Conservation (phyloP, 64 coral and sea anemone genomes). For the Orbicella faveolata region DNA sequence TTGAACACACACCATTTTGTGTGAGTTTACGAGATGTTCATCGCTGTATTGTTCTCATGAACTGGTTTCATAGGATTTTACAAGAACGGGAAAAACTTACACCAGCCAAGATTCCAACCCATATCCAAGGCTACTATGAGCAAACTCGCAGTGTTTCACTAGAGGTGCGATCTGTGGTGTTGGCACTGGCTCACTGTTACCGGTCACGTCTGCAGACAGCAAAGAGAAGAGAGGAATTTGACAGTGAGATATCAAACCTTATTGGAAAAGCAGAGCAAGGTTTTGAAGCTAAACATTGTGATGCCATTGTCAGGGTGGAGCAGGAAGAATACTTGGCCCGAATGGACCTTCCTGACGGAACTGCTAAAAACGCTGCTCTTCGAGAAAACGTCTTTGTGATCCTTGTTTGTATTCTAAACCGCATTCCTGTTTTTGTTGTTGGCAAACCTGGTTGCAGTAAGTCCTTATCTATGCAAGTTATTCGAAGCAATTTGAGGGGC, state of each 20-base stretch:
- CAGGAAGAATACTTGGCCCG: constrained; percentile 68
- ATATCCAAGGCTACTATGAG: background rate
- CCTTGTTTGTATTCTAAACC: constrained; percentile 68
- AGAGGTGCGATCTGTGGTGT: constrained; percentile 37
- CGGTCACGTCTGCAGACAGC: constrained; percentile 64
- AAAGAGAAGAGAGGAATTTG: constrained; percentile 33
- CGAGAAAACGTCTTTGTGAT: constrained; percentile 84
- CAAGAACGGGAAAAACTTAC: background rate
- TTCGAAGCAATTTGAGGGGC: constrained; percentile 70
- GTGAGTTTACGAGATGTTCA: constrained; percentile 90
- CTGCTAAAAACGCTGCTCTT: constrained; percentile 74
- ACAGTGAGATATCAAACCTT: constrained; percentile 28
- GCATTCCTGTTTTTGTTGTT: constrained; percentile 75
- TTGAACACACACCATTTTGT: constrained; percentile 75
- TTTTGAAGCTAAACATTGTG: background rate
- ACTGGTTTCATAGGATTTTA: constrained; percentile 62
- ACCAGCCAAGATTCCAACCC: background rate
- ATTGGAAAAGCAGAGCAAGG: background rate
- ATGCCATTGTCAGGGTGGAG: constrained; percentile 51
- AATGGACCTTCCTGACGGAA: constrained; percentile 69
- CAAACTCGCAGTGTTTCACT: background rate
- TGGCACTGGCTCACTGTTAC: constrained; percentile 85
- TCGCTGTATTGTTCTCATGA: constrained; percentile 74
- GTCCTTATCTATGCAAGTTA: constrained; percentile 76
- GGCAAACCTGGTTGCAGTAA: constrained; percentile 82